These are phyloP conservation scores for Orientallactaga bullata DNA, from an alignment of 2,113 vertebrate genomes.

Conservation along the genomic window DNA sequence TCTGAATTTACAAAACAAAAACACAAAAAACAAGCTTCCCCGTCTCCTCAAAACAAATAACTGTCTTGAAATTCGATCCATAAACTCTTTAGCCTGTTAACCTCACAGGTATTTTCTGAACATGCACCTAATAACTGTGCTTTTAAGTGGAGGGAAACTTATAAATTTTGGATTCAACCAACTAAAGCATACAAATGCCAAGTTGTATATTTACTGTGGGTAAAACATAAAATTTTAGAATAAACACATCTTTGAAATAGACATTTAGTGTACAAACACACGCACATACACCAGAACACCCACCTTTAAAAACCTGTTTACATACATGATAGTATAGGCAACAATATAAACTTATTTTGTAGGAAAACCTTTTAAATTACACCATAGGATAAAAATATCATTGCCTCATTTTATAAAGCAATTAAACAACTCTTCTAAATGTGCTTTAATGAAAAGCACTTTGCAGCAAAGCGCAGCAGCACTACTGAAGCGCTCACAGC, in stretches of 20 bases:
- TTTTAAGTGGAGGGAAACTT: conserved; percentile 58
- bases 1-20: conserved; percentile 48
- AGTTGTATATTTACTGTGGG: conserved; percentile 64
- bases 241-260: conserved; percentile 68
- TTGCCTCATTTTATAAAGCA: conserved; percentile 81
- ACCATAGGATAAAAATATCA: conserved; percentile 80
- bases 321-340: conserved; percentile 82
- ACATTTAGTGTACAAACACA: conserved; percentile 26
- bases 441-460: conserved; percentile 83
- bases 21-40: background rate
- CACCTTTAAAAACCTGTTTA: conserved; percentile 79
- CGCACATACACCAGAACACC: background rate
- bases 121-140: conserved; percentile 67
- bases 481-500: conserved; percentile 56
- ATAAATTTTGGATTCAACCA: conserved; percentile 72
- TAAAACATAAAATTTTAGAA: conserved; percentile 72
- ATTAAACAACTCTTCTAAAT: conserved; percentile 73
- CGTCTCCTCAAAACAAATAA: conserved; percentile 53
- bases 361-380: conserved; percentile 86
- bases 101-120: conserved; percentile 71
- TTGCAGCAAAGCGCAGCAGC: conserved; percentile 76
- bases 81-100: conserved; percentile 50
- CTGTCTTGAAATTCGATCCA: conserved; percentile 30
- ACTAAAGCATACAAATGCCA: conserved; percentile 57
- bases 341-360: conserved; percentile 85